A percentile compares a stretch with the other conserved stretches of the same genome.
phyloP scores from a whole-genome alignment of 2,113 vertebrate species.

The Hydropotes inermis region DNA sequence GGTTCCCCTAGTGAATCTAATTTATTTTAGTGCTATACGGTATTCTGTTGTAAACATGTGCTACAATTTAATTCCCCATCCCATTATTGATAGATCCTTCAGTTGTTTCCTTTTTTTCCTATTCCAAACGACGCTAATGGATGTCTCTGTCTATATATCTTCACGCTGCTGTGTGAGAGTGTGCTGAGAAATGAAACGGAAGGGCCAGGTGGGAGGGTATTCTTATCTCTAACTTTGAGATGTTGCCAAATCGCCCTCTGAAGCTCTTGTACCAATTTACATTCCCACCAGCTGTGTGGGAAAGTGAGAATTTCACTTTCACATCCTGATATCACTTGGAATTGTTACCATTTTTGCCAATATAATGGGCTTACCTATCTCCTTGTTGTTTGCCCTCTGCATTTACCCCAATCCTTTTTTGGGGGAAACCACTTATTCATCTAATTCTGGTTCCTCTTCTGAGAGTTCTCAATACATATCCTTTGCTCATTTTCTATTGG shows the following conservation, averaged over 20 bases:
- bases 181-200: neutral
- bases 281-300: neutral
- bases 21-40: neutral
- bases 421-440: neutral
- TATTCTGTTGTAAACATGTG: neutral
- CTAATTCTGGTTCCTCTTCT: neutral
- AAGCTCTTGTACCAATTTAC: neutral
- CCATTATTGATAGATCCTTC: neutral
- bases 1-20: neutral
- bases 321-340: neutral
- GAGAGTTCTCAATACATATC: neutral
- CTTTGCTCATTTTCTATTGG: neutral
- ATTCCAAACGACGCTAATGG: neutral
- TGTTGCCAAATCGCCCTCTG: neutral
- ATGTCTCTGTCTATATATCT: too few species aligned
- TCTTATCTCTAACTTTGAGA: neutral
- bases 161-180: fast-evolving
- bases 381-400: neutral
- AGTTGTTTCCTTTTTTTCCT: neutral
- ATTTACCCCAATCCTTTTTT: neutral
- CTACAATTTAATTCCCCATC: neutral
- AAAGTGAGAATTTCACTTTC: neutral
- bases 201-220: neutral
- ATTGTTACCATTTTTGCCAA: neutral
- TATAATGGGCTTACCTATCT: neutral